These are phyloP conservation scores for Takifugu rubripes DNA, from an alignment of 2,797 vertebrate genomes.

Conservation along the genomic window DNA sequence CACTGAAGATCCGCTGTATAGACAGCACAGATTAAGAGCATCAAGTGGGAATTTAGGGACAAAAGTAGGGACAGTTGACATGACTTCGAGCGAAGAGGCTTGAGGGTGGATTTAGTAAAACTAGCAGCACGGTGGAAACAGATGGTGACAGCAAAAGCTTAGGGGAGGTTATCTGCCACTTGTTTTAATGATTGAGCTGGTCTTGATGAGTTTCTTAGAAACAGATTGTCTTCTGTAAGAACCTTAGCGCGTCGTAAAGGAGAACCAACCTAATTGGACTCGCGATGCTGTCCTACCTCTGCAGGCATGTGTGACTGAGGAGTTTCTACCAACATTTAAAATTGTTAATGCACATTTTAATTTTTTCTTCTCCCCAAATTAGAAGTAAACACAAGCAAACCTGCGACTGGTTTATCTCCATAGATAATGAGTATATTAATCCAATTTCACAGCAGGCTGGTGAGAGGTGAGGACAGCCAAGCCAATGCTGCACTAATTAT, in stretches of 20 bases:
- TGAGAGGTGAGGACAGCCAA: constrained; percentile 67
- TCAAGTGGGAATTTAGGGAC: constrained; percentile 42
- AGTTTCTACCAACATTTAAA: not conserved
- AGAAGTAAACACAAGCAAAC: constrained; percentile 36
- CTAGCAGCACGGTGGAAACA: constrained; percentile 46
- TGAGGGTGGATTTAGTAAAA: constrained; percentile 33
- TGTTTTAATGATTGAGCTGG: constrained; percentile 62
- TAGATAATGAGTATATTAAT: constrained; percentile 66
- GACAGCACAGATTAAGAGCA: constrained; percentile 46
- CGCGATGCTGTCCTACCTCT: constrained; percentile 11
- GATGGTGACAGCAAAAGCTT: constrained; percentile 59
- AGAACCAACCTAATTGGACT: constrained; percentile 59
- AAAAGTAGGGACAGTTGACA: constrained; percentile 19
- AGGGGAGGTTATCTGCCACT: constrained; percentile 49
- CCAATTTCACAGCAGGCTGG: constrained; percentile 63
- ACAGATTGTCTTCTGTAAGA: constrained; percentile 68
- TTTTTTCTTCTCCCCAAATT: constrained; percentile 14
- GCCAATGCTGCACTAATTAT: constrained; percentile 65
- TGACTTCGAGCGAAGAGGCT: constrained; percentile 32
- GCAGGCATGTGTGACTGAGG: constrained; percentile 3
- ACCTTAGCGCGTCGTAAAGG: constrained; percentile 55
- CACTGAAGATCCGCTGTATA: constrained; percentile 19
- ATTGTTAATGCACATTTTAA: constrained; percentile 3
- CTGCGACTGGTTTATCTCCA: constrained; percentile 43
- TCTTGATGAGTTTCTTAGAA: constrained; percentile 58